Evolutionary conservation across 2,113 vertebrate genomes (phyloP).

Genomic region (Podiceps cristatus): DNA sequence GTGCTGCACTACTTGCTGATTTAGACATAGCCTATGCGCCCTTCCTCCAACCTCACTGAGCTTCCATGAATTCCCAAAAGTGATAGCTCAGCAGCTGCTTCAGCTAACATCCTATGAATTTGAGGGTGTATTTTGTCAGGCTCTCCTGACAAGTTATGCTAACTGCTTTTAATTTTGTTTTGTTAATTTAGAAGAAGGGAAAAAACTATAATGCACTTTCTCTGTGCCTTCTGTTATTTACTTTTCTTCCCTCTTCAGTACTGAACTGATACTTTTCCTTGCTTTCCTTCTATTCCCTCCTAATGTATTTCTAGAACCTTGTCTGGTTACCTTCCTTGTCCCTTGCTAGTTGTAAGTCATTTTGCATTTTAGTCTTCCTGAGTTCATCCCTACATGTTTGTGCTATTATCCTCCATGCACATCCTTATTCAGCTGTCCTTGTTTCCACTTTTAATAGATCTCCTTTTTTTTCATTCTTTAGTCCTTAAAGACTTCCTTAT

Average conservation of each 20-base stretch:
- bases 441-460: slow-evolving; percentile 11
- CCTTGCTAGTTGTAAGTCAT: slow-evolving; percentile 19
- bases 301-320: slow-evolving; percentile 24
- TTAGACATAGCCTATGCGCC: not conserved
- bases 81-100: not conserved
- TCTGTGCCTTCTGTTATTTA: not conserved
- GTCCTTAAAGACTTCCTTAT: slow-evolving; percentile 41
- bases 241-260: not conserved
- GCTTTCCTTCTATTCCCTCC: not conserved
- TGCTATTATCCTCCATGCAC: not conserved
- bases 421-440: slow-evolving; percentile 31
- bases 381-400: slow-evolving; percentile 3
- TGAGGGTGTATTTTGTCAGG: not conserved
- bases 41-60: not conserved
- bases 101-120: not conserved
- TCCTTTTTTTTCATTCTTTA: not conserved
- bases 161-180: not conserved
- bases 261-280: not conserved
- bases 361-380: slow-evolving; percentile 42
- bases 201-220: not conserved
- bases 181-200: not conserved
- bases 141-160: not conserved
- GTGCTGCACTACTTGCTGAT: not conserved
- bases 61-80: not conserved
- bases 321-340: not conserved